Conservation (phyloP, 2,888 invertebrate species). For the Pandemis cinnamomeana region DNA sequence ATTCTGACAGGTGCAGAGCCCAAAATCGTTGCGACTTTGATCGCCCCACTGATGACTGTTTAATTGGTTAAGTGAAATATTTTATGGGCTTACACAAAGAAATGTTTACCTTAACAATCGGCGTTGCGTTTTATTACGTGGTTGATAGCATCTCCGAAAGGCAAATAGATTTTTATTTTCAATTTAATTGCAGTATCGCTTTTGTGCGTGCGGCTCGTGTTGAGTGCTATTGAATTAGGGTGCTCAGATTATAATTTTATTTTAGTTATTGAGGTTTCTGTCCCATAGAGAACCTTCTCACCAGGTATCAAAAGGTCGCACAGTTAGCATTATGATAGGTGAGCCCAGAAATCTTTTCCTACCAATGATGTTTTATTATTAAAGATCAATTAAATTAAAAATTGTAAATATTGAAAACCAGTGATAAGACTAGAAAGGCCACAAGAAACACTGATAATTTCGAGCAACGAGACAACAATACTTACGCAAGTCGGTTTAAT, state of each 20-base stretch:
- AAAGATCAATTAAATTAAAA: too few relatives aligned
- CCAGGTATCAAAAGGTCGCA: too few relatives aligned
- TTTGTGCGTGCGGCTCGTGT: slow-evolving; percentile 18
- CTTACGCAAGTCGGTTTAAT: not conserved
- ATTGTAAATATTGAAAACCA: too few relatives aligned
- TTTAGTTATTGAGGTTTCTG: not conserved
- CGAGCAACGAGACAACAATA: not conserved
- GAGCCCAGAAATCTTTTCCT: too few relatives aligned
- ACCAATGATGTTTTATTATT: too few relatives aligned
- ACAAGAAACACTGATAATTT: not conserved
- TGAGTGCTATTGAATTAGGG: slow-evolving; percentile 3
- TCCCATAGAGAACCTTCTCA: too few relatives aligned
- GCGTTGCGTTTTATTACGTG: slow-evolving; percentile 28
- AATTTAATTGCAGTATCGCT: slow-evolving; percentile 27
- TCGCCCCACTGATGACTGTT: slow-evolving; percentile 29
- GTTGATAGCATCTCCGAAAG: slow-evolving; percentile 34
- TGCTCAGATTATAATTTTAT: slow-evolving; percentile 7
- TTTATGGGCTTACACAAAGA: slow-evolving; percentile 30
- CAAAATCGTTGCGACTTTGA: slow-evolving; percentile 23
- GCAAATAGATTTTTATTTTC: slow-evolving; percentile 30
- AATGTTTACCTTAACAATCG: slow-evolving; percentile 30
- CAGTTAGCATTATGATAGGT: too few relatives aligned
- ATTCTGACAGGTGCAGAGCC: slow-evolving; percentile 29
- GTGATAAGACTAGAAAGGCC: too few relatives aligned
- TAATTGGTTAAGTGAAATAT: slow-evolving; percentile 40